These are phyloP conservation scores for Hyperoodon ampullatus DNA, from an alignment of 2,113 vertebrate genomes.

Conservation along the genomic window DNA sequence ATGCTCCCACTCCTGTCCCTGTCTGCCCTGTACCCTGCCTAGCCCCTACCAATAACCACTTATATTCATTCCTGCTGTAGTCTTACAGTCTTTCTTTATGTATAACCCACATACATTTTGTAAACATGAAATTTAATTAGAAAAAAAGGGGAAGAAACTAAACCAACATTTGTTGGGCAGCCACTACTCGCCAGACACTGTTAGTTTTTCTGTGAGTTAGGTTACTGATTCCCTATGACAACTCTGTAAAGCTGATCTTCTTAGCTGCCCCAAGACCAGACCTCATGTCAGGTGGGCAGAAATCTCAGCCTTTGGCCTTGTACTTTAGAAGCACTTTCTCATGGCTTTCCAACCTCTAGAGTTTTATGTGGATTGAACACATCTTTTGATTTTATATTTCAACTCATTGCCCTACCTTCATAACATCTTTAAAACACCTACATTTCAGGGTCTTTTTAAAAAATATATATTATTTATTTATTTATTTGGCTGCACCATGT, in stretches of 20 bases:
- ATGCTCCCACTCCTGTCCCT: not conserved
- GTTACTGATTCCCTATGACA: not conserved
- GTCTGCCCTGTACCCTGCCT: not conserved
- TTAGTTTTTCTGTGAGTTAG: not conserved
- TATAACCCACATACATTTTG: not conserved
- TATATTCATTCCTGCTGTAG: not conserved
- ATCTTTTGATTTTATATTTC: not conserved
- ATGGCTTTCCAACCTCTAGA: not conserved
- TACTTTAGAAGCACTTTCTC: not conserved
- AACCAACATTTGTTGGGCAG: not conserved
- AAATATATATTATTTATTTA: too few relatives aligned
- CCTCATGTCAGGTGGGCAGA: not conserved
- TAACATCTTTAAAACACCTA: not conserved
- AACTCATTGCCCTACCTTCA: not conserved
- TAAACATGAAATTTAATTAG: constrained; percentile 30
- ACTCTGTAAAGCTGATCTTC: not conserved
- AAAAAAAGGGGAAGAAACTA: constrained; percentile 27
- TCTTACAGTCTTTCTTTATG: not conserved
- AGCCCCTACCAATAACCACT: not conserved
- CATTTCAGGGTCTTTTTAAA: not conserved
- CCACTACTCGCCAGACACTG: not conserved
- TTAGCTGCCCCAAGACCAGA: not conserved
- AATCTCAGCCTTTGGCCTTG: not conserved
- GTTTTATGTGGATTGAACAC: not conserved
- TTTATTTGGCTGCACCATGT: too few relatives aligned